Base-by-base conservation (phyloP, 2,888 invertebrate species). In the Eupithecia inturbata region DNA sequence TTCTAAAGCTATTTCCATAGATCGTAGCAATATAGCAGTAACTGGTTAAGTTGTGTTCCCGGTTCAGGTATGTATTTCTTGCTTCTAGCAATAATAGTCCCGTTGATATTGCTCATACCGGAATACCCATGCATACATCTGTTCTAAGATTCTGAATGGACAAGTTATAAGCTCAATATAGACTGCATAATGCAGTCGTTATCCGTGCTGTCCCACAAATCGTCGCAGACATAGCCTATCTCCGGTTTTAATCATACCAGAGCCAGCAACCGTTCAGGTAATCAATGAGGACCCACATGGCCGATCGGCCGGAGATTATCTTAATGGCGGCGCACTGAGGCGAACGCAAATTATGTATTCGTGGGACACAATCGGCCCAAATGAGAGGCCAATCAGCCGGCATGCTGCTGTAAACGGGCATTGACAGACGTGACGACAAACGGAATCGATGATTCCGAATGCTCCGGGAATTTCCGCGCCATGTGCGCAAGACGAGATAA, bases 381-480 rank as follows among this genome's bases (percentile, higher is more conserved):
- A 94, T 92, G 93, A 93, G 92, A 88, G 91, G 89, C 89, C 93
- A 92, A 93, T 93, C 93, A 91, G 89, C 85, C 84, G 81, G 83
- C 87, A 85, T 78, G 85, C 82, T 83, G 87, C 83, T 83, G 87
- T 85, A 85, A 89, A 85, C 87, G 88, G 60, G 84, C 87, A 83
- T 82, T 89, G 88, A 88, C 88, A 85, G 84, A 87, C 89, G 88
- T 88, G 88, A 88, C 85, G 87, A 80, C 87, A 88, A 88, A 88
- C 85, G 80, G 84, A 87, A 90, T 90, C 88, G 85, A 89, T 89
- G 86, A 87, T 90, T 86, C 31, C 85, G 83, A 81, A 81, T 82
- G 80, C 73, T 77, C 78, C 74, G 81, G 77, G 57, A 39, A 49
- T 71, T 67, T 39, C 60, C 60, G 41, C 64, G 70, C 63, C 73